Base-by-base conservation (phyloP, 2,888 invertebrate species). In the Allophyes oxyacanthae region DNA sequence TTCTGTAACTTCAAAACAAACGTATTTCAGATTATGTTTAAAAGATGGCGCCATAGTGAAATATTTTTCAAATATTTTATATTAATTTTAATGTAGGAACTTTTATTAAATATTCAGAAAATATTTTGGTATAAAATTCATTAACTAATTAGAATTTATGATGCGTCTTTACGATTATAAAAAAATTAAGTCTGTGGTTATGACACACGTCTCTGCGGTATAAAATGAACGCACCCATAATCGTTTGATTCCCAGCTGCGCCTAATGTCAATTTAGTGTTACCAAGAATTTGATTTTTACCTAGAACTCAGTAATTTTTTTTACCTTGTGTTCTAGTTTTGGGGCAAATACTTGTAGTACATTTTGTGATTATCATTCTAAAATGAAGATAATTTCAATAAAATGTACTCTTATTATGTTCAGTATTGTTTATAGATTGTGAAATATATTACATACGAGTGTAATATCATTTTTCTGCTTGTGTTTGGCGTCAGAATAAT, bases 201-300 rank as follows among this genome's bases (percentile, higher is more conserved):
- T 6, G 1, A 28, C 6, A 6, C 7, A 28, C 14, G 5, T 14
- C 26, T 30, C 36, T 34, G 33, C n/a, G 10, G 8, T 14, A 32
- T 44, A 44, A 8, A 34, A 1, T 50, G 72, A 72, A 72, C 74
- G 77, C 72, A 63, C 25, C 67, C 41, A 0, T 55, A 59, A 6
- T 26, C 11, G 48, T 52, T 43, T 46, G 32, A 51, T 32, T 46
- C 52, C 54, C 72, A 72, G 59, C 70, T 78, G 65, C 50, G 63
- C 55, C 32, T 42, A 73, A 78, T 77, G 84, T 83, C 84, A 84
- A 75, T 72, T 53, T 55, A 65, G 73, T 73, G 64, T 59, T 78
- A 36, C 72, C 54, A 69, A 4, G 9, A 13, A 0, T 2, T n/a
- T 33, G 15, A 6, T 1, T 28, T 52, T 42, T 52, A 11, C 71